These are phyloP conservation scores for Neoascia interrupta DNA, from an alignment of 2,888 invertebrate genomes.

Conservation along the genomic window DNA sequence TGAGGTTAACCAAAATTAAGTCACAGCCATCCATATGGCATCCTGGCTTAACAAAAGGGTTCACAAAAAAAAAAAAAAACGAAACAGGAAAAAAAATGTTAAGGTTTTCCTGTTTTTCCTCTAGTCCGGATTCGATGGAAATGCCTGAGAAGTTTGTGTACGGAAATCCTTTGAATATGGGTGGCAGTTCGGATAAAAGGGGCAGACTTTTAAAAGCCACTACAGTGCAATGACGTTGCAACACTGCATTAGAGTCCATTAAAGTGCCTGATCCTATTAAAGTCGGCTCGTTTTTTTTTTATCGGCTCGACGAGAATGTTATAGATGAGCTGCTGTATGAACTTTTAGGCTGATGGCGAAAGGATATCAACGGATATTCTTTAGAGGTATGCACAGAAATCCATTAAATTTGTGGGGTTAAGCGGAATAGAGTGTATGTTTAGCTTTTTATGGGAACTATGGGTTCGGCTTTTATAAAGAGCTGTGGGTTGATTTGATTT, in stretches of 20 bases:
- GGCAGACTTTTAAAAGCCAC: conserved; percentile 49
- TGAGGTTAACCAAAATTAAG: conserved; percentile 62
- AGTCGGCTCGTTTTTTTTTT: conserved; percentile 23
- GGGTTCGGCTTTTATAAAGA: too few species aligned
- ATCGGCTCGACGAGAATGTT: background rate
- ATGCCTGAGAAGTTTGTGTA: conserved; percentile 40
- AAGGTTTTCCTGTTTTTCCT: background rate
- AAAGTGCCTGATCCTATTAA: conserved; percentile 65
- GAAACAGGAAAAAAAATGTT: conserved; percentile 9
- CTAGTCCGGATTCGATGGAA: conserved; percentile 21
- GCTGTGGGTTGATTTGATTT: too few species aligned
- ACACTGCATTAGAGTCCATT: conserved; percentile 63
- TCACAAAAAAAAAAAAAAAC: conserved; percentile 21
- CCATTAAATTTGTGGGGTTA: too few species aligned
- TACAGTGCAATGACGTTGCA: conserved; percentile 31
- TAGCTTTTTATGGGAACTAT: too few species aligned
- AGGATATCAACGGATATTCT: conserved; percentile 5
- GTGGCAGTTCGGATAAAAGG: conserved; percentile 1
- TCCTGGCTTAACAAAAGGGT: too few species aligned
- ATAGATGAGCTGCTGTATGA: background rate
- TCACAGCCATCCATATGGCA: conserved; percentile 36
- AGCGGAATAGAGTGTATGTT: too few species aligned
- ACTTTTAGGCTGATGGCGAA: background rate
- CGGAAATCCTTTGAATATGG: conserved; percentile 50
- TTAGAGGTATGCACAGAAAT: too few species aligned